Conservation (phyloP, 2,797 vertebrate species). For the Pseudocheirus occidentalis region DNA sequence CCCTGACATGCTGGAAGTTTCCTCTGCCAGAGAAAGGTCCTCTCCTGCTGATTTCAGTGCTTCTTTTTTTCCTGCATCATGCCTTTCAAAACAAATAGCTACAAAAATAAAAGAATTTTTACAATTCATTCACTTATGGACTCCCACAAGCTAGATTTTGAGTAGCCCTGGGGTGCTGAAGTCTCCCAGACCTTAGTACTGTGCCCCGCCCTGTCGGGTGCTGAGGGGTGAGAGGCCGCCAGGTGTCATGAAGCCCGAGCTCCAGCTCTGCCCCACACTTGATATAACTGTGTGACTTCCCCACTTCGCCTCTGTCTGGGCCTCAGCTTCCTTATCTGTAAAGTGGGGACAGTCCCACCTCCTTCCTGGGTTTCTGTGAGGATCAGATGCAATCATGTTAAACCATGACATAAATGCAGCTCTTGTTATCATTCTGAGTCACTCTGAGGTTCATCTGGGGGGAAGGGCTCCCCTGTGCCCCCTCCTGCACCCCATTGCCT, state of each 20-base stretch:
- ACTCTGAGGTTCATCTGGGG: background rate
- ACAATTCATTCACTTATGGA: background rate
- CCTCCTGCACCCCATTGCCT: too few species aligned
- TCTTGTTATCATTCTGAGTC: background rate
- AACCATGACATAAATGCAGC: background rate
- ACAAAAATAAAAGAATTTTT: background rate
- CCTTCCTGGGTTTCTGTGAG: background rate
- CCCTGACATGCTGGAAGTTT: background rate
- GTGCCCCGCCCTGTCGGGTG: fast-evolving
- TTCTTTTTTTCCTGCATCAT: background rate
- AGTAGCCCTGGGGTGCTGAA: background rate
- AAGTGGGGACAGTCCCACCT: background rate
- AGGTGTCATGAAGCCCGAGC: background rate
- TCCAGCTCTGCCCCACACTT: background rate
- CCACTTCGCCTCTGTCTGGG: background rate
- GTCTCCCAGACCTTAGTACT: background rate
- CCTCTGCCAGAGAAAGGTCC: background rate
- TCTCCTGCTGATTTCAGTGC: background rate
- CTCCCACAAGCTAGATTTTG: background rate
- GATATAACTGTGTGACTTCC: background rate
- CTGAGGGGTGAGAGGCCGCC: background rate
- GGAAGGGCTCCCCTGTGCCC: background rate
- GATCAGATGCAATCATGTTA: background rate
- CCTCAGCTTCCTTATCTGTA: background rate
- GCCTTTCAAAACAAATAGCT: background rate